These are phyloP conservation scores for Phoxinus dragarum DNA, from an alignment of 2,797 vertebrate genomes.

Conservation along the genomic window DNA sequence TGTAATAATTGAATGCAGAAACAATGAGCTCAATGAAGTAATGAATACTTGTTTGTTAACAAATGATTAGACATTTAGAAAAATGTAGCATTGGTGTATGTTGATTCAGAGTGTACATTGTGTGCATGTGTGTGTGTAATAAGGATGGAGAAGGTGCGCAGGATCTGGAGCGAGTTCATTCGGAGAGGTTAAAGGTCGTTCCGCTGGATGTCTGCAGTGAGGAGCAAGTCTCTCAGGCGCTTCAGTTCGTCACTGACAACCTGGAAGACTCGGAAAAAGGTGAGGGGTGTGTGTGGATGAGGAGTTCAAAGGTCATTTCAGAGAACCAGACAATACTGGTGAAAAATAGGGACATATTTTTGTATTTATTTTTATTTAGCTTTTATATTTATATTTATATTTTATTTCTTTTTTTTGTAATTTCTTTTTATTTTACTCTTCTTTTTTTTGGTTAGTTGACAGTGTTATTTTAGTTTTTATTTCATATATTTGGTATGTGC, in stretches of 20 bases:
- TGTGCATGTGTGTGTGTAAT: slow-evolving; percentile 67
- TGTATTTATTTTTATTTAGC: not conserved
- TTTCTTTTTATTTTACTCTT: no score
- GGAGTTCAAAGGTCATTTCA: slow-evolving; percentile 3
- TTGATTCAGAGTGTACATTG: not conserved
- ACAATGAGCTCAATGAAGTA: no score
- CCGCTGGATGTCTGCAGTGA: slow-evolving; percentile 91
- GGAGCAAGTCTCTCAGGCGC: slow-evolving; percentile 80
- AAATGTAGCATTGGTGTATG: no score
- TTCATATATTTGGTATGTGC: no score
- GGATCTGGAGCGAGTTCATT: slow-evolving; percentile 80
- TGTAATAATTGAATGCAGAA: no score
- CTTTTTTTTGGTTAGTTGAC: no score
- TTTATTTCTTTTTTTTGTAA: not conserved
- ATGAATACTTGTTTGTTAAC: no score
- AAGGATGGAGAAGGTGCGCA: slow-evolving; percentile 81
- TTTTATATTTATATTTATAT: not conserved
- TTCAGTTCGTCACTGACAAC: slow-evolving; percentile 75
- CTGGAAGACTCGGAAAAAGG: slow-evolving; percentile 79
- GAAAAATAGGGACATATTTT: not conserved
- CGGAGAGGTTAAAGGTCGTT: slow-evolving; percentile 84
- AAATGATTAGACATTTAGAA: no score
- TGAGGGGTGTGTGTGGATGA: slow-evolving; percentile 43
- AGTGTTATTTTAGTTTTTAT: no score
- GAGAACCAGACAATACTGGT: not conserved